These are phyloP conservation scores for Strigamia maritima DNA, from an alignment of 2,888 invertebrate genomes.

Conservation along the genomic window DNA sequence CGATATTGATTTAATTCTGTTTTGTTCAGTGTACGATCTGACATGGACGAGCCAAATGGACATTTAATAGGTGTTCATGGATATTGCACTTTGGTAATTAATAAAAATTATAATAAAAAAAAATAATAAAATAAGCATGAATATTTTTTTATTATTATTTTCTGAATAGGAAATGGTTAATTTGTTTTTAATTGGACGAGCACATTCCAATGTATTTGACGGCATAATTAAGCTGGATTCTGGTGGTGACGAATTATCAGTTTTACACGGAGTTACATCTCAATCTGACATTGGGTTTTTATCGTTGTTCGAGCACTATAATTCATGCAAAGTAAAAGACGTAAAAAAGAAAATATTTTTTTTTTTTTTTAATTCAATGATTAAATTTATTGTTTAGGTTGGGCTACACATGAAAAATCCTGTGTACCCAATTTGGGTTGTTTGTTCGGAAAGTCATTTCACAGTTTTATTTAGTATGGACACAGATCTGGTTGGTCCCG, in stretches of 20 bases:
- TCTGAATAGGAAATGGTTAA: slow-evolving; percentile 55
- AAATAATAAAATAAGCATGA: neutral
- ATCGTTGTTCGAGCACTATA: slow-evolving; percentile 56
- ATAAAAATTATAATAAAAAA: neutral
- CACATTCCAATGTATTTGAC: slow-evolving; percentile 58
- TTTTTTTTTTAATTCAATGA: neutral
- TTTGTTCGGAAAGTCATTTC: slow-evolving; percentile 58
- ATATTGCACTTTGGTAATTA: slow-evolving; percentile 53
- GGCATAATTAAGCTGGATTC: slow-evolving; percentile 53
- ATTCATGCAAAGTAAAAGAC: slow-evolving; percentile 54
- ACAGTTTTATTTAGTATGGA: slow-evolving; percentile 47
- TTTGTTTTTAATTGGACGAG: slow-evolving; percentile 55
- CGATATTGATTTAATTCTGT: slow-evolving; percentile 36
- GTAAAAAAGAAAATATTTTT: neutral
- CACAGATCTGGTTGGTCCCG: neutral
- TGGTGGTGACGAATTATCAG: slow-evolving; percentile 36
- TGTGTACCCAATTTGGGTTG: slow-evolving; percentile 56
- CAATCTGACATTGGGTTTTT: slow-evolving; percentile 55
- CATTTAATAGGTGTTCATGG: slow-evolving; percentile 55
- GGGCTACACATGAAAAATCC: slow-evolving; percentile 57
- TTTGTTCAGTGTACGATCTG: slow-evolving; percentile 51
- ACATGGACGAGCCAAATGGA: slow-evolving; percentile 55
- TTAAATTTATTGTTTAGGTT: slow-evolving; percentile 51
- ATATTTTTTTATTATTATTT: too few relatives aligned
- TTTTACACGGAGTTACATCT: slow-evolving; percentile 43